Evolutionary conservation across 2,888 invertebrate species (phyloP).

Genomic region (Arge pagana): DNA sequence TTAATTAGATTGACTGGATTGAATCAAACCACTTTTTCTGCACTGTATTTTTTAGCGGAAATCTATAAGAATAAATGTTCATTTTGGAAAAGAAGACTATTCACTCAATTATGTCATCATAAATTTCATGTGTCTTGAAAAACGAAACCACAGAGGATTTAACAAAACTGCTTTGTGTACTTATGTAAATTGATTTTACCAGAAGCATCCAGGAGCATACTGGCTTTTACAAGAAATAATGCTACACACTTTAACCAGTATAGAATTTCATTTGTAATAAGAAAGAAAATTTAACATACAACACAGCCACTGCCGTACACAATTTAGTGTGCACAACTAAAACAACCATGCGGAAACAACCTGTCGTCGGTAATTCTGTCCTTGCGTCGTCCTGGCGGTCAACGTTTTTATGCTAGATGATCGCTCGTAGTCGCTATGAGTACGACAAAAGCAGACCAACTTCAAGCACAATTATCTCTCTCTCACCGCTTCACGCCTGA

Average conservation of each 20-base stretch:
- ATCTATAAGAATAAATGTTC: constrained; percentile 6
- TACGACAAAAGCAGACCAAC: not conserved
- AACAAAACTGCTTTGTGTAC: constrained; percentile 5
- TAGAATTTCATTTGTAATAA: not conserved
- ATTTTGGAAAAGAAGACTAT: not conserved
- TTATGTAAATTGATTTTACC: not conserved
- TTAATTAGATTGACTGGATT: constrained; percentile 2
- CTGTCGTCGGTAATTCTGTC: too few species aligned
- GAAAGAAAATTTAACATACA: too few species aligned
- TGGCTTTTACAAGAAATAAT: constrained; percentile 8
- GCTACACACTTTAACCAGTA: constrained; percentile 1
- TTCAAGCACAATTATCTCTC: too few species aligned
- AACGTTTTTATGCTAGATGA: constrained; percentile 7
- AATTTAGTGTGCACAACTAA: not conserved
- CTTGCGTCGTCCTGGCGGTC: constrained; percentile 3
- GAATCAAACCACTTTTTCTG: constrained; percentile 1
- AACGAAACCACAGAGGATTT: not conserved
- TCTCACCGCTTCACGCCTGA: too few species aligned
- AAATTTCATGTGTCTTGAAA: not conserved
- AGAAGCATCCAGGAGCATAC: not conserved
- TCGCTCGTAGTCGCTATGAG: not conserved
- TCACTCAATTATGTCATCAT: constrained; percentile 1
- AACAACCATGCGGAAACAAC: too few species aligned
- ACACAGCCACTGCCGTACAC: not conserved
- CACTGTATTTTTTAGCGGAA: constrained; percentile 3